These are phyloP conservation scores for Cherax quadricarinatus DNA, from an alignment of 1,140 invertebrate species.

Conservation along the genomic window DNA sequence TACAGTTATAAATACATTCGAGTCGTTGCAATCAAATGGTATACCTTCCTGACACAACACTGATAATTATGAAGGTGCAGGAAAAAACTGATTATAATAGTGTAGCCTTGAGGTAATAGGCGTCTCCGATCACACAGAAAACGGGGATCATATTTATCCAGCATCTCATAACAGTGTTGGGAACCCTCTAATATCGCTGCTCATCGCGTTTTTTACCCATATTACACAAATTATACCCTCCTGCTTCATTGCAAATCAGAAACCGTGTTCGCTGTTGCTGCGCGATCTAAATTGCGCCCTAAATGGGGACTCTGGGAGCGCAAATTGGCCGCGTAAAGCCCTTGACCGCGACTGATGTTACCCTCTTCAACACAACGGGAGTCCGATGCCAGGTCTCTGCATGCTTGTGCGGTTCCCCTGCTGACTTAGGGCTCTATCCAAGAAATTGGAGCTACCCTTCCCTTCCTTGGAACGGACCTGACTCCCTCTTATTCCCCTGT, in stretches of 20 bases:
- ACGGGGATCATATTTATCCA: not conserved
- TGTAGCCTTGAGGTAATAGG: not conserved
- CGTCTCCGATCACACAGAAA: conserved; percentile 13
- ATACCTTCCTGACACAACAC: not conserved
- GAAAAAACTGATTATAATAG: not conserved
- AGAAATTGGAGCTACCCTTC: no score
- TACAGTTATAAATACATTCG: not conserved
- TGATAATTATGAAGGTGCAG: not conserved
- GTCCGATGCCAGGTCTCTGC: not conserved
- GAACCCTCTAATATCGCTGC: not conserved
- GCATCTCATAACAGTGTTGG: not conserved
- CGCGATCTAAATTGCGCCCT: conserved; percentile 5
- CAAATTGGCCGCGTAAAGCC: not conserved
- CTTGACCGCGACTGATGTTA: not conserved
- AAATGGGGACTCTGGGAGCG: not conserved
- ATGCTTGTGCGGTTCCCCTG: no score
- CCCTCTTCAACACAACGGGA: not conserved
- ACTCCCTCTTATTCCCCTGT: no score
- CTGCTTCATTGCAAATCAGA: not conserved
- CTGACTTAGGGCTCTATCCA: no score
- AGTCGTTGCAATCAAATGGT: not conserved
- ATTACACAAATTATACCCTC: conserved; percentile 7
- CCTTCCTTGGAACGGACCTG: no score
- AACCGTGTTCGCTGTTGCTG: conserved; percentile 1
- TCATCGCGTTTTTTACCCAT: conserved; percentile 10